These are phyloP conservation scores for Colius striatus DNA, from an alignment of 2,113 vertebrate species.

Conservation along the genomic window DNA sequence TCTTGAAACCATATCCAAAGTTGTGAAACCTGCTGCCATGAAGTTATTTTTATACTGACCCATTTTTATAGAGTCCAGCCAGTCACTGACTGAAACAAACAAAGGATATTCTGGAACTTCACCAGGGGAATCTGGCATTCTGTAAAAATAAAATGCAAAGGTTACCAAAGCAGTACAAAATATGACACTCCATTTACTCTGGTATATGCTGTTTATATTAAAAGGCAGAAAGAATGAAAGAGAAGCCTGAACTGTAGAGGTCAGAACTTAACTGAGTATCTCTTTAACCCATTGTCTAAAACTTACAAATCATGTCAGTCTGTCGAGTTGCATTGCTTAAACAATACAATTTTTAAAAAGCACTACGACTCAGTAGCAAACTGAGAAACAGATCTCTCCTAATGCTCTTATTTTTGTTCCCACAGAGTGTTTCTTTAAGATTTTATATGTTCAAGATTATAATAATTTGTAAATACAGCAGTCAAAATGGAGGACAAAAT, in stretches of 20 bases:
- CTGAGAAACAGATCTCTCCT: not conserved
- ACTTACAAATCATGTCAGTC: not conserved
- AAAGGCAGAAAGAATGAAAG: not conserved
- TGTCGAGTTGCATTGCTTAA: not conserved
- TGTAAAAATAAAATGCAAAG: conserved; percentile 48
- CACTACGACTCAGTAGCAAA: not conserved
- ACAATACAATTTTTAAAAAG: not conserved
- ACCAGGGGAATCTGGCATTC: conserved; percentile 91
- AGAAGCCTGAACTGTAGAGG: not conserved
- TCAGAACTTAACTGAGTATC: not conserved
- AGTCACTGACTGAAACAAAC: conserved; percentile 94
- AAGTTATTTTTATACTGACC: conserved; percentile 97
- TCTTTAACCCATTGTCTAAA: not conserved
- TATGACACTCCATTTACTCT: not conserved
- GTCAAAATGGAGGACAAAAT: not conserved
- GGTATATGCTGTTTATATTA: not conserved
- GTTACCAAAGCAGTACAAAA: not conserved
- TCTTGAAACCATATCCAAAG: conserved; percentile 91
- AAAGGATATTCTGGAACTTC: conserved; percentile 92
- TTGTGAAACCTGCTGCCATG: conserved; percentile 91
- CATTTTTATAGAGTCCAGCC: conserved; percentile 98
- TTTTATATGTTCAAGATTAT: not conserved
- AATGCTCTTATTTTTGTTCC: not conserved
- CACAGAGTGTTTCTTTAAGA: not conserved
- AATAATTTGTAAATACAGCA: not conserved